Percentiles rank a stretch among this genome's conserved stretches.
Evolutionary conservation across 2,797 vertebrate species (phyloP).

Genomic region (Perodicticus potto): DNA sequence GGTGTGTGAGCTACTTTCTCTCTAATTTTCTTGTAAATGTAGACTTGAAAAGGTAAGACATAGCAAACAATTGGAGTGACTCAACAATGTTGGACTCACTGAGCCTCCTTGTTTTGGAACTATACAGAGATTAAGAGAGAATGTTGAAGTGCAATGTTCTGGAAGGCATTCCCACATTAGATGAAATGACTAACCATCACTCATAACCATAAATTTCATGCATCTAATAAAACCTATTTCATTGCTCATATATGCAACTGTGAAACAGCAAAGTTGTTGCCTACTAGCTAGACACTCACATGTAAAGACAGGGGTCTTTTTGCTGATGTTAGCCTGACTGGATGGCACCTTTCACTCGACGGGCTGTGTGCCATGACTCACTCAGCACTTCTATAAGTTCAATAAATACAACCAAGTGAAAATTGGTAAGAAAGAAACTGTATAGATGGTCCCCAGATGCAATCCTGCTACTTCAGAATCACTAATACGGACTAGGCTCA

Average conservation of each 20-base stretch:
- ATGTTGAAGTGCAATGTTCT: neutral
- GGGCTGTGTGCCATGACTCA: conserved; percentile 61
- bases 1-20: neutral
- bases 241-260: neutral
- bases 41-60: neutral
- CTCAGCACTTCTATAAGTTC: conserved; percentile 68
- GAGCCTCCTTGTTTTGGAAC: conserved; percentile 9
- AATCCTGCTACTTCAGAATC: conserved; percentile 45
- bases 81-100: neutral
- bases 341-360: conserved; percentile 43
- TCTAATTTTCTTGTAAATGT: conserved; percentile 13
- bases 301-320: neutral
- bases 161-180: neutral
- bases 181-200: neutral
- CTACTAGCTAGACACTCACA: neutral
- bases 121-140: neutral
- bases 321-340: neutral
- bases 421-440: conserved; percentile 56
- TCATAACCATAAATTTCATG: neutral
- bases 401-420: conserved; percentile 78
- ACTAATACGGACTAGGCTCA: conserved; percentile 65
- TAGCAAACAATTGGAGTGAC: neutral
- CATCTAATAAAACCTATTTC: neutral
- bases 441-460: conserved; percentile 75
- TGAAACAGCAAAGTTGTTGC: neutral